Conservation (phyloP, 2,888 invertebrate species). For the Sinhomidia bicolor region DNA sequence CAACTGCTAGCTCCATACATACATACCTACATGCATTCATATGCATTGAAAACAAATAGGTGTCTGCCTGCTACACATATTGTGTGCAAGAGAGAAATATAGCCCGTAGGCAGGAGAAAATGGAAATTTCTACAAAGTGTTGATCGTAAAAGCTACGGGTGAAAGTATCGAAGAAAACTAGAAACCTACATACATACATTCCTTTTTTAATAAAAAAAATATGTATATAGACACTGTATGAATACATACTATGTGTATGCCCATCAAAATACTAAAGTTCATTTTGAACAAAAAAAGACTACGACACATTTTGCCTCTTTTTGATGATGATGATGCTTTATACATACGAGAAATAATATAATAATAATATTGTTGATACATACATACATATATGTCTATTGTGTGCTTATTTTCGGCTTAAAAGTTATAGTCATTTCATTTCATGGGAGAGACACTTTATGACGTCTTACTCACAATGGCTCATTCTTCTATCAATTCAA, state of each 20-base stretch:
- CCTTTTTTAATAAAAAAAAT: too few relatives aligned
- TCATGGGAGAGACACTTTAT: constrained; percentile 40
- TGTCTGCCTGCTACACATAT: background rate
- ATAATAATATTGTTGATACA: background rate
- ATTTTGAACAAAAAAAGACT: constrained; percentile 11
- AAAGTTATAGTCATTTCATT: constrained; percentile 33
- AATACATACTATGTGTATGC: too few relatives aligned
- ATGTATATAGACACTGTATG: too few relatives aligned
- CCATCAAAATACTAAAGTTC: background rate
- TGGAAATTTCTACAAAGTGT: constrained; percentile 8
- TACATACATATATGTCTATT: too few relatives aligned
- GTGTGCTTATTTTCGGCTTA: background rate
- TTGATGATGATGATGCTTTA: too few relatives aligned
- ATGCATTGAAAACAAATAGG: background rate
- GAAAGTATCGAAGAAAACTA: constrained; percentile 20
- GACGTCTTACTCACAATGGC: constrained; percentile 34
- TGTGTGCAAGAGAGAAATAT: background rate
- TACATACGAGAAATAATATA: background rate
- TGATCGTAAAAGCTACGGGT: constrained; percentile 6
- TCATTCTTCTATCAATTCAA: constrained; percentile 36
- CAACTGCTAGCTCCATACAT: background rate
- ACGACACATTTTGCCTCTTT: background rate
- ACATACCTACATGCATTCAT: background rate
- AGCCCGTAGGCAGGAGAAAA: constrained; percentile 50
- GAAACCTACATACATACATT: background rate